Percentiles rank a stretch among this genome's conserved stretches.
These are phyloP conservation scores for Craseonycteris thonglongyai DNA, from an alignment of 2,113 vertebrate genomes.

Conservation along the genomic window DNA sequence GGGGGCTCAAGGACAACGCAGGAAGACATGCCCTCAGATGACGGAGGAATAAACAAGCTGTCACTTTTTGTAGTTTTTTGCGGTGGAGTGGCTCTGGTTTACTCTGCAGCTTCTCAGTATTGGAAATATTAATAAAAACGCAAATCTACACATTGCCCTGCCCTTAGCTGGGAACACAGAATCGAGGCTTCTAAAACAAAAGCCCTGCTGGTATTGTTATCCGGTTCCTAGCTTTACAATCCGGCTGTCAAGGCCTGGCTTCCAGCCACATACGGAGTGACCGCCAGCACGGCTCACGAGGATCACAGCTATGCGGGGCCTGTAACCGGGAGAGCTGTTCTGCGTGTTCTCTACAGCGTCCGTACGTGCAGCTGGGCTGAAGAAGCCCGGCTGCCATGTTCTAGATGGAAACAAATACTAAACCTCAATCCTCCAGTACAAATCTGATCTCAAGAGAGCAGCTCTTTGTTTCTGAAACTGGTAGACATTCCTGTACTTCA, in stretches of 20 bases:
- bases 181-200: neutral
- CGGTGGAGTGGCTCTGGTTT: neutral
- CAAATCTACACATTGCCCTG: neutral
- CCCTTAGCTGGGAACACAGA: neutral
- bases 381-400: neutral
- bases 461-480: neutral
- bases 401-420: neutral
- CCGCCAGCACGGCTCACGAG: rapidly evolving
- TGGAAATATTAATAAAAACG: neutral
- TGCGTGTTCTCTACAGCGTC: neutral
- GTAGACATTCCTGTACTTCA: neutral
- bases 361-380: rapidly evolving
- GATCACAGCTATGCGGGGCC: rapidly evolving
- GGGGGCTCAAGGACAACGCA: neutral
- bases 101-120: neutral
- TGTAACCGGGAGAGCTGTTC: rapidly evolving
- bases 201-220: neutral
- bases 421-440: neutral
- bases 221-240: neutral
- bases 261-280: neutral
- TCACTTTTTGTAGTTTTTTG: too few species aligned
- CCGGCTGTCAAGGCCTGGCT: neutral
- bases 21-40: neutral
- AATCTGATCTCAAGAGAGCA: neutral
- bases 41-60: neutral